Evolutionary conservation across 2,113 vertebrate species (phyloP).

Genomic region (Genyomyrus donnyi): DNA sequence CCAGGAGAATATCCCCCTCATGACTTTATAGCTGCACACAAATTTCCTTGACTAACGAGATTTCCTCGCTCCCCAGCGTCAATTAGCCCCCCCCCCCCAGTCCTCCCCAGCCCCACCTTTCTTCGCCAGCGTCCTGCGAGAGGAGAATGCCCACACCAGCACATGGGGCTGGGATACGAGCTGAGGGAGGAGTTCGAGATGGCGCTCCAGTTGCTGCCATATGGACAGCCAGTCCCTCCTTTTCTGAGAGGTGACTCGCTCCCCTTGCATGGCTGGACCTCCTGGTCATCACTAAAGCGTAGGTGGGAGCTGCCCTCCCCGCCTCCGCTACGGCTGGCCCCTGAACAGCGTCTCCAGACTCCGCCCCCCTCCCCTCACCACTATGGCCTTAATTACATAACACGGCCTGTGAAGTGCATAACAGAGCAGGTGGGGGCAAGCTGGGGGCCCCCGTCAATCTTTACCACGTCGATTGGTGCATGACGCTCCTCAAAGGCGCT

Average conservation of each 20-base stretch:
- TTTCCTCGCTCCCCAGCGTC: not conserved
- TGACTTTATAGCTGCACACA: not conserved
- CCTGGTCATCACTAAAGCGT: not conserved
- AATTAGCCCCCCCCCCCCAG: not conserved
- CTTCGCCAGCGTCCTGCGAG: not conserved
- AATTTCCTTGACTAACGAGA: not conserved
- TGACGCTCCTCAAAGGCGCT: not conserved
- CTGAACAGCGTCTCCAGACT: not conserved
- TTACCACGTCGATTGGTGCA: not conserved
- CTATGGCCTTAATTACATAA: not conserved
- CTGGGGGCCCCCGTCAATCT: not conserved
- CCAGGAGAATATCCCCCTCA: not conserved
- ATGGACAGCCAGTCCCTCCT: not conserved
- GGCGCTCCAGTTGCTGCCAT: not conserved
- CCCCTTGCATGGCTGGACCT: not conserved
- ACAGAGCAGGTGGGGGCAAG: not conserved
- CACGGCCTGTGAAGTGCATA: not conserved
- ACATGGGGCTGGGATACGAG: too few relatives aligned
- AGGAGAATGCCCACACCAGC: not conserved
- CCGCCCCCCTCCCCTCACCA: not conserved
- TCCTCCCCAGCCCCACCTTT: not conserved
- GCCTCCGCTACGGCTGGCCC: not conserved
- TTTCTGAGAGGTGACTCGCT: not conserved
- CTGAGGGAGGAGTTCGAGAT: not conserved
- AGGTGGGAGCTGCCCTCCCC: not conserved